Conservation (phyloP, 1,140 invertebrate genomes). For the Leptestheria dahalacensis region DNA sequence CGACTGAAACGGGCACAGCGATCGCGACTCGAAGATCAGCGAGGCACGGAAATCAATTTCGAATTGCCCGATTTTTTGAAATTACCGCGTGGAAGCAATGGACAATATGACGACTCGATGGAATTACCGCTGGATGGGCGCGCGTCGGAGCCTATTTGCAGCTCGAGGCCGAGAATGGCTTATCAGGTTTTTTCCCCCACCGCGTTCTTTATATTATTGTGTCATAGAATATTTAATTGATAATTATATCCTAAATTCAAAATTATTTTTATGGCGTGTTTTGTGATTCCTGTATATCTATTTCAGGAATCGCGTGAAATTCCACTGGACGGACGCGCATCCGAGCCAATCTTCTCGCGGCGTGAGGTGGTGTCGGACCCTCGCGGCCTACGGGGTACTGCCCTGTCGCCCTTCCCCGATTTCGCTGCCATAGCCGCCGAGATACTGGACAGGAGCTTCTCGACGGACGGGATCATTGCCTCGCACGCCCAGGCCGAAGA, state of each 20-base stretch:
- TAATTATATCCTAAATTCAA: not conserved
- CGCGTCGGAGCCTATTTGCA: slow-evolving; percentile 17
- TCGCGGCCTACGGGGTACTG: not conserved
- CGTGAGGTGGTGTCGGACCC: slow-evolving; percentile 16
- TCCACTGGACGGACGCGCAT: slow-evolving; percentile 20
- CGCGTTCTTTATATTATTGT: not conserved
- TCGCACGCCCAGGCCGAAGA: slow-evolving; percentile 16
- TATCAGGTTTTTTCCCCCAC: slow-evolving; percentile 10
- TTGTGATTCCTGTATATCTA: too few species aligned
- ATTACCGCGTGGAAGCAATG: not conserved
- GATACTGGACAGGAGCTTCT: slow-evolving; percentile 19
- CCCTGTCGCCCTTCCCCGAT: slow-evolving; percentile 10
- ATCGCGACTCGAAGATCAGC: slow-evolving; percentile 58
- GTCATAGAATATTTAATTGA: not conserved
- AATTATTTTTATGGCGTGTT: too few species aligned
- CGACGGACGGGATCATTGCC: slow-evolving; percentile 14
- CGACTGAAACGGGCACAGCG: slow-evolving; percentile 57
- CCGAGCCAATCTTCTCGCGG: slow-evolving; percentile 17
- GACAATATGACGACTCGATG: slow-evolving; percentile 6
- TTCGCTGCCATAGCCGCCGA: slow-evolving; percentile 15
- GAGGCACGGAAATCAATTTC: slow-evolving; percentile 64
- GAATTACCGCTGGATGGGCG: slow-evolving; percentile 22
- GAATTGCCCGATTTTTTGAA: slow-evolving; percentile 64
- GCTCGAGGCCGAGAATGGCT: slow-evolving; percentile 11
- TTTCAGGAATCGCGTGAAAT: slow-evolving; percentile 18